Evolutionary conservation across 2,888 invertebrate species (phyloP), one percentile per base, ranked within the genome.

Genomic region (Ischnus inquisitorius): DNA sequence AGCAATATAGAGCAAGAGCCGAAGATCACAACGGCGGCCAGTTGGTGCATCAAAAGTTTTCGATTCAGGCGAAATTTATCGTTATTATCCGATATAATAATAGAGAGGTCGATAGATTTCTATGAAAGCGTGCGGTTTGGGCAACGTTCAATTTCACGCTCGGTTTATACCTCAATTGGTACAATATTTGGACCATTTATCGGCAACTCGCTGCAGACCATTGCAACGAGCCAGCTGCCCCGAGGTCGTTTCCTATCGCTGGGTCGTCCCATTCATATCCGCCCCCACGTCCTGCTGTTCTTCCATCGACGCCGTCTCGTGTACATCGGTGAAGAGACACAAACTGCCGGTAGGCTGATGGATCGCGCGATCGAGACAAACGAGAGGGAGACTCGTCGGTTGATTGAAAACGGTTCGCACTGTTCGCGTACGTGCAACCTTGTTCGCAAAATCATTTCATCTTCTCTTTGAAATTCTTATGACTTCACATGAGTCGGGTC

Each of bases 191-290:
- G 65, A 41, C 76, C 54, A 81, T 76, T 81, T 81, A 34, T 8
- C 19, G 62, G 43, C 34, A 62, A 74, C 62, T 62, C 74, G 54
- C 39, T 57, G 65, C 64, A 78, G 22, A 76, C 81, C 41, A 54
- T 22, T 12, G 5, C 51, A 62, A 69, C 62, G 25, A 19, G 22
- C 28, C 81, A 76, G 69, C 81, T 81, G 76, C 51, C 60, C 25
- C 39, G 62, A 75, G 62, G 76, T 69, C 69, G 64, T 69, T 71
- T 76, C 46, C 57, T 76, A 76, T 76, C 76, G 64, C 16, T 34
- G 19, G 39, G 69, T 80, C 51, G 48, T 75, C 68, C 65, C 80
- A 81, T 75, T 81, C 69, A 81, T 75, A 75, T 69, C 68, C 80
- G 64, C 75, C 80, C 75, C 68, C 80, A 16, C 62, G 74, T 74